These are phyloP conservation scores for Tetranychus cinnabarinus DNA, from an alignment of 1,140 invertebrate species.

Conservation along the genomic window DNA sequence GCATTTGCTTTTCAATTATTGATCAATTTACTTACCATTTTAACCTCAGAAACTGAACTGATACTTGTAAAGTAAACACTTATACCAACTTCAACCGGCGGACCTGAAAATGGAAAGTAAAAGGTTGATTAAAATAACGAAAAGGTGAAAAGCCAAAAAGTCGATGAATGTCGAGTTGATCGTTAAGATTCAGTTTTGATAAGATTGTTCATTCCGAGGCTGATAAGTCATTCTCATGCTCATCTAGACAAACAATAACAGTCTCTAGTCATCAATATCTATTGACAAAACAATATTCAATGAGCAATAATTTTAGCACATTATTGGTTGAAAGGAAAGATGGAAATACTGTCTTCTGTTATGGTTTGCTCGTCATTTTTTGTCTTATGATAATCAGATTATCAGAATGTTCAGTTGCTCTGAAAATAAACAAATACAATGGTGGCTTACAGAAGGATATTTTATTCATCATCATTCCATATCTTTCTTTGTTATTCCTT, in stretches of 20 bases:
- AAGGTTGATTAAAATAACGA: not conserved
- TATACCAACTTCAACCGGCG: conserved; percentile 82
- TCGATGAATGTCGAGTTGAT: not conserved
- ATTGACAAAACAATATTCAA: not conserved
- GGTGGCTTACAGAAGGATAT: too few species aligned
- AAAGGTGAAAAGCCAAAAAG: not conserved
- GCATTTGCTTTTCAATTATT: too few species aligned
- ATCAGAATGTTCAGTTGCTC: not conserved
- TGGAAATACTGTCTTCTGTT: not conserved
- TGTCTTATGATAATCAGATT: not conserved
- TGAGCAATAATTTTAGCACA: not conserved
- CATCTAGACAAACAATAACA: not conserved
- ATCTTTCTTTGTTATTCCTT: too few species aligned
- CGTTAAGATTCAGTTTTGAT: not conserved
- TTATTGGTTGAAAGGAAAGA: not conserved
- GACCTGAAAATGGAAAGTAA: conserved; percentile 26
- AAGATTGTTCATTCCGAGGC: not conserved
- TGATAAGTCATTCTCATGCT: not conserved
- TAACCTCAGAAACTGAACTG: conserved; percentile 93
- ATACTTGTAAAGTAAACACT: conserved; percentile 95
- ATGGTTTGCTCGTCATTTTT: not conserved
- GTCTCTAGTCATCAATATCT: not conserved
- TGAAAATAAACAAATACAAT: too few species aligned
- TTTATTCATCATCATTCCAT: too few species aligned
- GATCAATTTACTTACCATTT: conserved; percentile 41